Conservation (phyloP, 1,140 invertebrate species). For the Prorops nasuta region DNA sequence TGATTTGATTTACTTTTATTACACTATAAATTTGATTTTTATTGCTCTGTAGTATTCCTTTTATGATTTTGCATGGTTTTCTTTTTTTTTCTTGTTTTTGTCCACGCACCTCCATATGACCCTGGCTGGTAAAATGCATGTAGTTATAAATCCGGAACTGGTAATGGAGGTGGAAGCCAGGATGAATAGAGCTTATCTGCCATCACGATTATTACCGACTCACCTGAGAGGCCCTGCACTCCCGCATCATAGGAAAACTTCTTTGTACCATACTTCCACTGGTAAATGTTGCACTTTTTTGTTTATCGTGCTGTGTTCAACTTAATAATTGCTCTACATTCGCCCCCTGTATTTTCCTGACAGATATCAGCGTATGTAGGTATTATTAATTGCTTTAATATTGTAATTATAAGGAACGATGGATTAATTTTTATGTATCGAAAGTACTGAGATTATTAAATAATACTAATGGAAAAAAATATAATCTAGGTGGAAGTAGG, state of each 20-base stretch:
- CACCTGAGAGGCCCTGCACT: slow-evolving; percentile 47
- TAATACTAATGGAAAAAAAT: neutral
- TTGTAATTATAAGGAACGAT: no score
- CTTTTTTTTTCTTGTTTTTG: slow-evolving; percentile 48
- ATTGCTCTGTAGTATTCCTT: slow-evolving; percentile 45
- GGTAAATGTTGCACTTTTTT: slow-evolving; percentile 46
- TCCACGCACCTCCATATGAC: slow-evolving; percentile 46
- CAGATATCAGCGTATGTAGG: no score
- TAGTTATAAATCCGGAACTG: slow-evolving; percentile 83
- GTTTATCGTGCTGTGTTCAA: no score
- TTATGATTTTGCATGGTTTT: slow-evolving; percentile 61
- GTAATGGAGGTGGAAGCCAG: slow-evolving; percentile 84
- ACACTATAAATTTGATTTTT: slow-evolving; percentile 38
- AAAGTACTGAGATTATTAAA: no score
- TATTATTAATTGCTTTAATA: no score
- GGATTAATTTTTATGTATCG: no score
- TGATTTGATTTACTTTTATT: slow-evolving; percentile 23
- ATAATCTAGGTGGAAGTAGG: slow-evolving; percentile 39
- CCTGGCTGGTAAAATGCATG: slow-evolving; percentile 55
- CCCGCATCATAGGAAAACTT: slow-evolving; percentile 53
- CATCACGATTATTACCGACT: slow-evolving; percentile 63
- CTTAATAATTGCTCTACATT: no score
- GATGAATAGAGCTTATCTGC: slow-evolving; percentile 79
- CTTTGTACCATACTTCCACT: slow-evolving; percentile 48
- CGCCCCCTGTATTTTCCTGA: no score